Evolutionary conservation across 2,113 vertebrate genomes (phyloP), one percentile per base, ranked within the genome.

Genomic region (Atractosteus spatula): DNA sequence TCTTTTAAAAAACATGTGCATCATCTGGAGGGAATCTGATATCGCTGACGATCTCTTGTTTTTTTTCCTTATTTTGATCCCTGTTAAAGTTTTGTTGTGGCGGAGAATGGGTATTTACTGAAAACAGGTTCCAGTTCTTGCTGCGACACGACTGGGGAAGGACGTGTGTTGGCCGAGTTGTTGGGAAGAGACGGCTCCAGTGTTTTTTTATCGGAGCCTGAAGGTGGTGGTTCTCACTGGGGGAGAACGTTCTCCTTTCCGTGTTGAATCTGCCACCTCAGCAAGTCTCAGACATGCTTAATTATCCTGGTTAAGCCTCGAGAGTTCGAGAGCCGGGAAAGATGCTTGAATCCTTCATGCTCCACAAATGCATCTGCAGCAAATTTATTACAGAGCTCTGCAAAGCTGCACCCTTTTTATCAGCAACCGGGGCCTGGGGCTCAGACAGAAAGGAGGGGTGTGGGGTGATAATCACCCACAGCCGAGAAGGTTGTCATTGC

Each of bases 231-330:
- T 17, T 63, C 59, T 12, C 47, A 51, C 47, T 51, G 10, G 47
- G 10, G 47, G 47, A 51, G 47, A 10, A 51, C 47, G 3, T 51
- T 51, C 47, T 51, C 47, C 47, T 44, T 10, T 81, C 63, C 75
- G 77, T 81, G 43, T 70, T 82, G 72, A 81, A 81, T 83, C 80
- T 83, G 82, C 87, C 79, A 79, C 74, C 82, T 91, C 87, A 86
- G 78, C 83, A 84, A 78, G 88, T 86, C 79, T 75, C 81, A 81
- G 87, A 82, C 72, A 72, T 79, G 80, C 85, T 86, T 89, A 87
- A 91, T 87, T 83, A 84, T 88, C 79, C 77, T 69, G 71, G 74
- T 80, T 55, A 59, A 82, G 83, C 78, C 78, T 83, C 62, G 76
- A 76, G 74, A 77, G 69, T 76, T 75, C 77, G 47, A 67, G 74